A percentile compares a stretch with the other conserved stretches of the same genome.
Evolutionary conservation across 2,888 invertebrate species (phyloP).

Genomic region (Rhingia campestris): DNA sequence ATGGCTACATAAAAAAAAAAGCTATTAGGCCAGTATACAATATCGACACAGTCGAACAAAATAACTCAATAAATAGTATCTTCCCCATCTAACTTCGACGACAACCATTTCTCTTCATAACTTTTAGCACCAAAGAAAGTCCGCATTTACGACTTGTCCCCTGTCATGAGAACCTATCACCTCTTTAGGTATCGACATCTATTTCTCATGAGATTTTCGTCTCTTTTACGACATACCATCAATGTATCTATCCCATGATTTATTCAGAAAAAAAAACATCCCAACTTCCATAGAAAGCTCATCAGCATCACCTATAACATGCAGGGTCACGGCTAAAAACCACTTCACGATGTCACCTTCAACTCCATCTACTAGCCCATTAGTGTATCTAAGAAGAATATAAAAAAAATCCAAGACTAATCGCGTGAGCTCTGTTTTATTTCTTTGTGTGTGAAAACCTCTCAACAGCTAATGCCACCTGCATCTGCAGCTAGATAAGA

Average conservation of each 20-base stretch:
- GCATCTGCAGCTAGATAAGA: constrained; percentile 24
- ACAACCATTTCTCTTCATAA: too few species aligned
- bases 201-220: neutral
- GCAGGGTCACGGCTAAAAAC: constrained; percentile 29
- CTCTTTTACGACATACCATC: neutral
- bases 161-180: too few species aligned
- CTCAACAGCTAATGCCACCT: constrained; percentile 9
- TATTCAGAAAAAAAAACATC: neutral
- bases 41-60: too few species aligned
- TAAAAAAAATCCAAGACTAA: constrained; percentile 25
- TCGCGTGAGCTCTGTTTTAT: constrained; percentile 39
- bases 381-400: neutral
- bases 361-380: constrained; percentile 8
- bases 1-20: too few species aligned
- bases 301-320: neutral
- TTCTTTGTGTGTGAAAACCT: constrained; percentile 1
- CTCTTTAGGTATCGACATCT: too few species aligned
- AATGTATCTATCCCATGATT: neutral
- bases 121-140: too few species aligned
- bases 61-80: too few species aligned
- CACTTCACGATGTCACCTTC: constrained; percentile 55
- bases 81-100: too few species aligned
- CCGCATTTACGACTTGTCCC: too few species aligned
- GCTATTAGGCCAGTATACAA: too few species aligned
- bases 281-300: neutral